Evolutionary conservation across 1,140 invertebrate genomes (phyloP).

Genomic region (Caenorhabditis elegans): DNA sequence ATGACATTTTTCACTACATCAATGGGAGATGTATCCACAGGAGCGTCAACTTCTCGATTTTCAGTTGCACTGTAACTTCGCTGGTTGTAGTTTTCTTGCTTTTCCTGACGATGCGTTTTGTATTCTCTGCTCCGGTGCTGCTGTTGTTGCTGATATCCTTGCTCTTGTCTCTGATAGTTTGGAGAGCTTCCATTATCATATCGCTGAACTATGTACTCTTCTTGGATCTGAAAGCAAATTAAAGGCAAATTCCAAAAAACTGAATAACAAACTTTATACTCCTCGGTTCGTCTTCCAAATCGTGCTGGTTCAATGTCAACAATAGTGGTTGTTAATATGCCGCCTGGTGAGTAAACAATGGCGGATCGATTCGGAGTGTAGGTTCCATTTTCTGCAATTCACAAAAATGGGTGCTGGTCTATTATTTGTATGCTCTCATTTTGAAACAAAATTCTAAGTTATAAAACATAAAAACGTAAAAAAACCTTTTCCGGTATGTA

Average conservation of each 20-base stretch:
- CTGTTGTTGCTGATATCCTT: neutral
- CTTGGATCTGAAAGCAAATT: neutral
- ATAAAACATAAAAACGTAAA: neutral
- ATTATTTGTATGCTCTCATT: too few species aligned
- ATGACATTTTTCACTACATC: conserved; percentile 20
- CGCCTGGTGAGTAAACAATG: conserved; percentile 14
- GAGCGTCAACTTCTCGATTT: neutral
- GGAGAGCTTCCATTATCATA: neutral
- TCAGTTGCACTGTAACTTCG: neutral
- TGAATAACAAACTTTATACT: conserved; percentile 14
- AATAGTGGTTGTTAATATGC: conserved; percentile 22
- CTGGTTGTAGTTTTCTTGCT: neutral
- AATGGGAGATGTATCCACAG: conserved; percentile 19
- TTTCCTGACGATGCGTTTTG: neutral
- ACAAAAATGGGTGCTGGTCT: too few species aligned
- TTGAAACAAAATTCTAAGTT: neutral
- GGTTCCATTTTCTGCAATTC: neutral
- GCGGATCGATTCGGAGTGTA: neutral
- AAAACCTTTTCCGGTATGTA: too few species aligned
- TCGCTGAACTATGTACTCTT: neutral
- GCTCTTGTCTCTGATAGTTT: neutral
- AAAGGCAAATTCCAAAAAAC: neutral
- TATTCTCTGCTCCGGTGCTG: neutral
- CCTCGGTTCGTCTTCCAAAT: neutral
- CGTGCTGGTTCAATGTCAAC: conserved; percentile 14